A percentile compares a stretch with the other conserved stretches of the same genome.
phyloP scores from a whole-genome alignment of 2,888 invertebrate species.

The Achlya flavicornis region DNA sequence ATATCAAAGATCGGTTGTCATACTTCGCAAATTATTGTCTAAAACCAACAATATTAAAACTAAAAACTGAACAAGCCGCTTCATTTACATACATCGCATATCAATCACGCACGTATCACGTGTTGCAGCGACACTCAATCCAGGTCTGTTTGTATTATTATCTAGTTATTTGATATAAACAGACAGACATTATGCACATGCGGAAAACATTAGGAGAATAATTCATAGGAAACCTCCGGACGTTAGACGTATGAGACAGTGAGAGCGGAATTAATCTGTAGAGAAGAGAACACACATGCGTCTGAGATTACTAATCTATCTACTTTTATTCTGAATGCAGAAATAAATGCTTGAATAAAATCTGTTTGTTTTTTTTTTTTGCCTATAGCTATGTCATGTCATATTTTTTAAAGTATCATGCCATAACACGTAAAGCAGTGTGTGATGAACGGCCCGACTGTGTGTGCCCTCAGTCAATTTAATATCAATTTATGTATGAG shows the following conservation, averaged over 20 bases:
- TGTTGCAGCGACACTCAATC: background rate
- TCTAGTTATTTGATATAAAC: slow-evolving; percentile 1
- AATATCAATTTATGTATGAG: background rate
- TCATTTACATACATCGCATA: background rate
- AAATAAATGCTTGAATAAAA: background rate
- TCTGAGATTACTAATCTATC: background rate
- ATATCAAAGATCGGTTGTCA: too few species aligned
- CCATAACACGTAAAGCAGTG: background rate
- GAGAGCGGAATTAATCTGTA: background rate
- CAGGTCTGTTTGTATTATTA: slow-evolving; percentile 4
- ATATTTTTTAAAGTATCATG: background rate
- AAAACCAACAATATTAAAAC: too few species aligned
- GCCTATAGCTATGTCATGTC: too few species aligned
- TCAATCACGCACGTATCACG: background rate
- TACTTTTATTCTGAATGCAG: background rate
- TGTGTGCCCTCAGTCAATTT: background rate
- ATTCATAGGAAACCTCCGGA: slow-evolving; percentile 1
- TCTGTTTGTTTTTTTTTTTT: too few species aligned
- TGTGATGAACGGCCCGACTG: background rate
- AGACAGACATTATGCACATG: background rate
- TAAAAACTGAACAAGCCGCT: background rate
- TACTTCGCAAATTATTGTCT: too few species aligned
- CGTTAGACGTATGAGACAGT: background rate
- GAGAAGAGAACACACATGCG: background rate
- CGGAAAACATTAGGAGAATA: slow-evolving; percentile 3